A percentile compares a stretch with the other conserved stretches of the same genome.
These are phyloP conservation scores for Helicoverpa zea DNA, from an alignment of 1,140 invertebrate genomes.

Conservation along the genomic window DNA sequence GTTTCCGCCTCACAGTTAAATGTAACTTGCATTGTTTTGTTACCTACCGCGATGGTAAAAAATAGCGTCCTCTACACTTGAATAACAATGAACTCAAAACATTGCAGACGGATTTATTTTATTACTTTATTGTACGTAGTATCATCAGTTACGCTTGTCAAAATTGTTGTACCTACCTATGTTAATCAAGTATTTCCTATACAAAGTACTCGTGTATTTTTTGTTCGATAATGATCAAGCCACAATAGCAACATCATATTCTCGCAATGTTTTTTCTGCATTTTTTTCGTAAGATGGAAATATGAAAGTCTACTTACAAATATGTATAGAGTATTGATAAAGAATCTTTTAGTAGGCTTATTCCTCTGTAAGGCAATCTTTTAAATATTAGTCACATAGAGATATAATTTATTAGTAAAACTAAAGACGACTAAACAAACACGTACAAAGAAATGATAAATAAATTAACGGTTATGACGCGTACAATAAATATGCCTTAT, in stretches of 20 bases:
- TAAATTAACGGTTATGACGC: constrained; percentile 3
- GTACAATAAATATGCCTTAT: constrained; percentile 4
- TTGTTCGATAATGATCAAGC: constrained; percentile 20
- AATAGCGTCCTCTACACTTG: constrained; percentile 59
- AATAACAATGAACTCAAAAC: constrained; percentile 60
- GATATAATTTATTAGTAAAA: background rate
- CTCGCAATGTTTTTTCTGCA: background rate
- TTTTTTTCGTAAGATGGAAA: too few relatives aligned
- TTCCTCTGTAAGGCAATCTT: background rate
- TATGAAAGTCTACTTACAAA: too few relatives aligned
- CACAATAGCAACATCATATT: background rate
- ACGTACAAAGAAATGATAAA: constrained; percentile 39
- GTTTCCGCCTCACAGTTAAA: constrained; percentile 59
- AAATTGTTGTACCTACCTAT: constrained; percentile 33
- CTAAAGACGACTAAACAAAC: constrained; percentile 22
- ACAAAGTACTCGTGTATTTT: constrained; percentile 28
- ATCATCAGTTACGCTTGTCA: constrained; percentile 48
- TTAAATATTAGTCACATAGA: background rate
- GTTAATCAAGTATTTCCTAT: constrained; percentile 36
- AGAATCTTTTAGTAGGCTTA: background rate
- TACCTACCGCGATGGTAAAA: constrained; percentile 54
- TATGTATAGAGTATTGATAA: too few relatives aligned
- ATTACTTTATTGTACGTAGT: constrained; percentile 39
- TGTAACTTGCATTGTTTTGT: constrained; percentile 62
- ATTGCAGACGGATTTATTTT: constrained; percentile 48